These are phyloP conservation scores for Alloplasta piceator DNA, from an alignment of 2,888 invertebrate species.

Conservation along the genomic window DNA sequence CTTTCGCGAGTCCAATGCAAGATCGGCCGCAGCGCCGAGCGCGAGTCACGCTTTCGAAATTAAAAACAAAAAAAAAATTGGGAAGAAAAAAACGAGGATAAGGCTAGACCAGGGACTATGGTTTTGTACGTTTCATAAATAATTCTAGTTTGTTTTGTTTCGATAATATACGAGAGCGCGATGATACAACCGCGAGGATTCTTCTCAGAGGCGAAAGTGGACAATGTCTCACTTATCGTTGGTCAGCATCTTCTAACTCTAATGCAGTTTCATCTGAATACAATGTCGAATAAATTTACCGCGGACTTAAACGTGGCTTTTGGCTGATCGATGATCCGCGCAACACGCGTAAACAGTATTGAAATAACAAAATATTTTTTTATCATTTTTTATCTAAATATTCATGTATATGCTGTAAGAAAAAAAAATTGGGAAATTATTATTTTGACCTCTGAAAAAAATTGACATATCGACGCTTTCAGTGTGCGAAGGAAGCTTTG, in stretches of 20 bases:
- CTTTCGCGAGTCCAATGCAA: constrained; percentile 5
- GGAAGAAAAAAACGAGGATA: neutral
- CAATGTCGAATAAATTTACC: constrained; percentile 66
- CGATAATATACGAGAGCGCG: neutral
- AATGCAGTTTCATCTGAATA: constrained; percentile 67
- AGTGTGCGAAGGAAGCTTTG: too few species aligned
- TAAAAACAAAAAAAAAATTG: constrained; percentile 5
- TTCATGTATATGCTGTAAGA: too few species aligned
- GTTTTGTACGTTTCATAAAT: constrained; percentile 27
- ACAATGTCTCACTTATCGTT: constrained; percentile 64
- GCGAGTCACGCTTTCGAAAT: constrained; percentile 7
- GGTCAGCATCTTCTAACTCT: constrained; percentile 46
- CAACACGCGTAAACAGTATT: too few species aligned
- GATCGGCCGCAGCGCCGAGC: neutral
- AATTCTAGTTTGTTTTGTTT: constrained; percentile 15
- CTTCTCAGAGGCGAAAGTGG: neutral
- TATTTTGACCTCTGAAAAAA: too few species aligned
- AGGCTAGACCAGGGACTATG: constrained; percentile 1
- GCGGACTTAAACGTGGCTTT: too few species aligned
- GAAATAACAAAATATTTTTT: too few species aligned
- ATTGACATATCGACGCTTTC: too few species aligned
- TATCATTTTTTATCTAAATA: too few species aligned
- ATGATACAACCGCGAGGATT: constrained; percentile 3
- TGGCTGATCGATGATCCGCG: too few species aligned
- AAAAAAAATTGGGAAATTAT: too few species aligned